Evolutionary conservation across 2,888 invertebrate species (phyloP), one percentile per base, ranked within the genome.

Genomic region (Lithophane socia): DNA sequence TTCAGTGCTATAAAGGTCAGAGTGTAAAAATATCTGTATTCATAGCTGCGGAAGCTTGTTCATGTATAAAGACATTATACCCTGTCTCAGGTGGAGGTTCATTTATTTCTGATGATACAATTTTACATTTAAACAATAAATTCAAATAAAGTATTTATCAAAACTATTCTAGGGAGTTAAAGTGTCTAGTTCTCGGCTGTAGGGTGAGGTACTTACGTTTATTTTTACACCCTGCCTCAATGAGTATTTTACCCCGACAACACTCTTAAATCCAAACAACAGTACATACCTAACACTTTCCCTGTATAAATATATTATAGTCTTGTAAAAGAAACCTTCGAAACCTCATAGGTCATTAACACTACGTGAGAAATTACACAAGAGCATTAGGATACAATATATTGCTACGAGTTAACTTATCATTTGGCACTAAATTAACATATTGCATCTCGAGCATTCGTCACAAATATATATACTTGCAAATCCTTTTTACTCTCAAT

Each of bases 361-460:
- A 95, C 96, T 96, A 96, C 95, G 93, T 95, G 95, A 96, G 94
- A 95, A 94, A 95, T 95, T 96, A 96, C 94, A 93, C 95, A 95
- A 95, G 96, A 95, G 95, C 95, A 94, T 96, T 95, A 96, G 95
- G 95, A 94, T 95, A 96, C 94, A 92, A 94, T 94, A 95, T 96
- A 96, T 96, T 94, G 96, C 96, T 96, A 96, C 96, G 92, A 96
- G 96, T 96, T 95, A 96, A 96, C 95, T 96, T 96, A 96, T 96
- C 96, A 96, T 96, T 96, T 96, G 96, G 96, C 96, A 96, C 96
- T 96, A 96, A 96, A 96, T 94, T 96, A 96, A 96, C 95, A 96
- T 96, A 96, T 96, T 96, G 96, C 96, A 96, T 96, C 94, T 95
- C 95, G 95, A 95, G 94, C 95, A 94, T 95, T 93, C 94, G 93